Conservation (phyloP, 2,888 invertebrate species). For the Clivina fossor region DNA sequence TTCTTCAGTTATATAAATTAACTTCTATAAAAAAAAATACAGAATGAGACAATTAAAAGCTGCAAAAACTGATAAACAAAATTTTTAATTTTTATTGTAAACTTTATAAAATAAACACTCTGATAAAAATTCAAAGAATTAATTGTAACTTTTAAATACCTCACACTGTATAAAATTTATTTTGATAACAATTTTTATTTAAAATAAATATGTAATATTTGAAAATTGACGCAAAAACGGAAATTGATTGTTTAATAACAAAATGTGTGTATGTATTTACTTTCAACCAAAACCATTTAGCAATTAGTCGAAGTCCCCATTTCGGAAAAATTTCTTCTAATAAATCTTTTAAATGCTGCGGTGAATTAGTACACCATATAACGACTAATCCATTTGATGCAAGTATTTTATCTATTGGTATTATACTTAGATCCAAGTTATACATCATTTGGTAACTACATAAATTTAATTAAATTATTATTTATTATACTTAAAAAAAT, state of each 20-base stretch:
- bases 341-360: constrained; percentile 67
- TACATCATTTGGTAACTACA: constrained; percentile 78
- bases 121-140: no score
- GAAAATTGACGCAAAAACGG: no score
- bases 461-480: constrained; percentile 7
- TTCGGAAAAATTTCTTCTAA: constrained; percentile 71
- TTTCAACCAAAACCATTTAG: constrained; percentile 90
- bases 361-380: constrained; percentile 92
- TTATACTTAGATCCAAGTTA: constrained; percentile 68
- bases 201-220: no score
- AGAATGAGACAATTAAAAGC: constrained; percentile 5
- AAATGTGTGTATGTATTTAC: no score
- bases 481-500: constrained; percentile 7
- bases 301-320: constrained; percentile 73
- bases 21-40: constrained; percentile 14
- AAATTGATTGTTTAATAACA: background rate
- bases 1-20: background rate
- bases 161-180: no score
- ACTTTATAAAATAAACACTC: no score
- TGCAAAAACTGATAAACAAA: no score
- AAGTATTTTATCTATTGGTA: constrained; percentile 67
- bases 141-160: no score
- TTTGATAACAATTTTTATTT: background rate
- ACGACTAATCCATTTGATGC: constrained; percentile 67
- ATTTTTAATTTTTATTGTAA: no score